These are phyloP conservation scores for Ptyas mucosa DNA, from an alignment of 2,113 vertebrate genomes.

Conservation along the genomic window DNA sequence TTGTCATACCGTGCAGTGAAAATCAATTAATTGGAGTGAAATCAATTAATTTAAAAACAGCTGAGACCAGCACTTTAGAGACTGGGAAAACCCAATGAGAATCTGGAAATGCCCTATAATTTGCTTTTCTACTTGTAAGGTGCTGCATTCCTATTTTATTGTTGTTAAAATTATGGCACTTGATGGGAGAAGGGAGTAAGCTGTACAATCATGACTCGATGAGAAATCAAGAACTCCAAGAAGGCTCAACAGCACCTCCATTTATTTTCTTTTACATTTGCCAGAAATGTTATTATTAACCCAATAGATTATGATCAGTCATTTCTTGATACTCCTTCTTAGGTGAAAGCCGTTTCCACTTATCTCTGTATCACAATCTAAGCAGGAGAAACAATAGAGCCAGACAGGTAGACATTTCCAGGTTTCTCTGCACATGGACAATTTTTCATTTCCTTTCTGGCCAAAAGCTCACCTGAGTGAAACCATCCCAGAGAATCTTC, in stretches of 20 bases:
- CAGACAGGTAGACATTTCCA: background rate
- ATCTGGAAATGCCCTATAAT: background rate
- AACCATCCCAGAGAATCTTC: background rate
- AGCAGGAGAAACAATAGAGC: background rate
- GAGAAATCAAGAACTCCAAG: background rate
- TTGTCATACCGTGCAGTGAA: background rate
- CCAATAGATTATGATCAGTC: background rate
- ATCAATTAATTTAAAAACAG: background rate
- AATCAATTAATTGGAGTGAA: background rate
- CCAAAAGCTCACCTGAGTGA: background rate
- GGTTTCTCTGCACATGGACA: background rate
- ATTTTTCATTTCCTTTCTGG: background rate
- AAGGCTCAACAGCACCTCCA: too few relatives aligned
- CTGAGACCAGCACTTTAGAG: background rate
- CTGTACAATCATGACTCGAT: background rate
- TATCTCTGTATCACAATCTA: background rate
- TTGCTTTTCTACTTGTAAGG: background rate
- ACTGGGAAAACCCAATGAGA: background rate
- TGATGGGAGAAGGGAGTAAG: background rate
- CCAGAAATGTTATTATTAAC: background rate
- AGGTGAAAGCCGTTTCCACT: background rate
- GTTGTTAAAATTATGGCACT: background rate
- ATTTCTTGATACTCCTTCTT: background rate
- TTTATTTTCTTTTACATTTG: background rate
- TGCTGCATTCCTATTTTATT: background rate